Evolutionary conservation across 2,888 invertebrate species (phyloP), one percentile per base, ranked within the genome.

Genomic region (Orthosia gracilis): DNA sequence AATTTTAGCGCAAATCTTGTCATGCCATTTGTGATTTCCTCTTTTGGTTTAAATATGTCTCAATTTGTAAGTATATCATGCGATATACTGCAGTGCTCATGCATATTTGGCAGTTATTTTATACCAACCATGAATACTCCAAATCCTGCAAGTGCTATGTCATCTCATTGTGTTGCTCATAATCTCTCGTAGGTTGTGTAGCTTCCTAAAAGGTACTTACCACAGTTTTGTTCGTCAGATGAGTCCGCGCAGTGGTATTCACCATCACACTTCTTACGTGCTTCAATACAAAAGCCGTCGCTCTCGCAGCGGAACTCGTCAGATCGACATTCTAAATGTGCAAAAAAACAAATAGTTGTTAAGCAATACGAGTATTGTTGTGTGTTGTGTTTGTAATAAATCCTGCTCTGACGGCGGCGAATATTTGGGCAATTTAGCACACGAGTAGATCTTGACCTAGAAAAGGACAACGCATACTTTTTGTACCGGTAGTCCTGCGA

Each of bases 161-260:
- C 13, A 54, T 26, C 49, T 61, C 69, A 18, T 9, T 18, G 21
- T 55, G 65, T 26, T 55, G 69, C 68, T 76, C 50, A 17, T 71
- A 63, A 49, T 58, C 23, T 69, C 65, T 65, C 40, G 61, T 70
- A 68, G n/a, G 23, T 26, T 57, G 17, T 52, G 12, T 47, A n/a
- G 4, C 3, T 17, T 64, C 26, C 26, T 49, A 31, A 11, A 13
- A 26, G 12, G 13, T 76, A 79, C 91, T 90, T 83, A 92, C 92
- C 97, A 92, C 98, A 98, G 73, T 96, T 92, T 74, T 83, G 85
- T 93, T 98, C 98, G 89, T 98, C 98, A 77, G 97, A 97, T 83
- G 95, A 96, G 89, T 98, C 98, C 68, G 89, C 85, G 92, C 97
- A 97, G 90, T 97, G 94, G 69, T 74, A 82, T 71, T 88, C 84